A percentile compares a stretch with the other conserved stretches of the same genome.
Conservation (phyloP, 2,113 vertebrate species). For the Spea bombifrons region DNA sequence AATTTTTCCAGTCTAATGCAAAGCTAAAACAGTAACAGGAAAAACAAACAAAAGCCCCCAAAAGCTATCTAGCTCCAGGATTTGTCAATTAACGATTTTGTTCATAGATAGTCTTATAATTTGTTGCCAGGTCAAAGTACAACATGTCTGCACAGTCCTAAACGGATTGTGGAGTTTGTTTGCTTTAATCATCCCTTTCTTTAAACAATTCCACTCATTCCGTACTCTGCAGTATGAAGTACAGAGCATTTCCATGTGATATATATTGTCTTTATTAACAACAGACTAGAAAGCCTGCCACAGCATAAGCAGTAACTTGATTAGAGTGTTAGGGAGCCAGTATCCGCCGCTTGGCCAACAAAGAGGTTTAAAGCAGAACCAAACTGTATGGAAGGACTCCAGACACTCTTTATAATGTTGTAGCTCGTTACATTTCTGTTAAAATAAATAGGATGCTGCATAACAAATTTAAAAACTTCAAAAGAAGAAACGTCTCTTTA, state of each 20-base stretch:
- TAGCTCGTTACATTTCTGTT: too few species aligned
- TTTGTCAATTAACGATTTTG: neutral
- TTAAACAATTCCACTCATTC: neutral
- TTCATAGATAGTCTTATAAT: neutral
- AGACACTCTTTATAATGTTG: neutral
- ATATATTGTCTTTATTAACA: conserved; percentile 40
- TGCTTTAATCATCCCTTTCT: conserved; percentile 47
- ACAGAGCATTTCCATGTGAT: conserved; percentile 20
- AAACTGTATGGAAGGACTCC: neutral
- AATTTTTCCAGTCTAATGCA: too few species aligned
- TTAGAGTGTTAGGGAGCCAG: neutral
- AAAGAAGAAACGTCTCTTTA: too few species aligned
- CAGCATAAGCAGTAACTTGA: conserved; percentile 4
- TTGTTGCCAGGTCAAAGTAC: neutral
- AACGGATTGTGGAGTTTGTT: neutral
- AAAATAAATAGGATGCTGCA: too few species aligned
- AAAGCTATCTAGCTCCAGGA: neutral
- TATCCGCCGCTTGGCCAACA: neutral
- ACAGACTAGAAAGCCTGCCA: conserved; percentile 36
- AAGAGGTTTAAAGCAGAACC: neutral
- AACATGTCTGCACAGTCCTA: neutral
- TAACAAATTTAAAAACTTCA: too few species aligned
- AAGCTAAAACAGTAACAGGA: neutral
- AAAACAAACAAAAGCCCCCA: neutral
- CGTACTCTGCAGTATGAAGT: conserved; percentile 8